These are phyloP conservation scores for Nymphalis io DNA, from an alignment of 1,140 invertebrate species.

Conservation along the genomic window DNA sequence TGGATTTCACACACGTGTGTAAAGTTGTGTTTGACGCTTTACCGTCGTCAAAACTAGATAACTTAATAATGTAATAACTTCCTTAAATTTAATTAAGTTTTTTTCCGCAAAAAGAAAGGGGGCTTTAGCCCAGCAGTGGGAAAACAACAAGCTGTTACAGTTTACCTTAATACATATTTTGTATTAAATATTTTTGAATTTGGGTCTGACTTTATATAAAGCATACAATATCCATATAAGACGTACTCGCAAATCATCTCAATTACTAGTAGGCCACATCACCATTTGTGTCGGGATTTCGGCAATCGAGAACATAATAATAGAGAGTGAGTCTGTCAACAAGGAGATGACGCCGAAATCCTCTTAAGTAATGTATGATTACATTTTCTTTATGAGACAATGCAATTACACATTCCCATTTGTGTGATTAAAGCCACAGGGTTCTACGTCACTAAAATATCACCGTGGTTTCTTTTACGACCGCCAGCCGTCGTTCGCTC, in stretches of 20 bases:
- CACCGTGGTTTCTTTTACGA: conserved; percentile 23
- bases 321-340: conserved; percentile 3
- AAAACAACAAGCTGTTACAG: too few species aligned
- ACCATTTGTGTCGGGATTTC: not conserved
- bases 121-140: too few species aligned
- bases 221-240: too few species aligned
- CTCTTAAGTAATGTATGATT: conserved; percentile 24
- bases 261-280: not conserved
- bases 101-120: too few species aligned
- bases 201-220: not conserved
- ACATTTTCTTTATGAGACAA: conserved; percentile 33
- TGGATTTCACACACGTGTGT: not conserved
- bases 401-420: conserved; percentile 35
- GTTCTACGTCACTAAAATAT: conserved; percentile 4
- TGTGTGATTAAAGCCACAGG: conserved; percentile 27
- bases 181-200: too few species aligned
- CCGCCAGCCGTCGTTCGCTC: not conserved
- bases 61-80: not conserved
- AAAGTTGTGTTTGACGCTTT: not conserved
- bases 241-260: not conserved
- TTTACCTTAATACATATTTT: too few species aligned
- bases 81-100: not conserved
- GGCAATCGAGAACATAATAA: not conserved
- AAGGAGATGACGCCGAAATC: not conserved
- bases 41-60: not conserved